Percentiles rank a stretch among this genome's conserved stretches.
These are phyloP conservation scores for Styela plicata DNA, from an alignment of 23 tunicate genomes.

Conservation along the genomic window DNA sequence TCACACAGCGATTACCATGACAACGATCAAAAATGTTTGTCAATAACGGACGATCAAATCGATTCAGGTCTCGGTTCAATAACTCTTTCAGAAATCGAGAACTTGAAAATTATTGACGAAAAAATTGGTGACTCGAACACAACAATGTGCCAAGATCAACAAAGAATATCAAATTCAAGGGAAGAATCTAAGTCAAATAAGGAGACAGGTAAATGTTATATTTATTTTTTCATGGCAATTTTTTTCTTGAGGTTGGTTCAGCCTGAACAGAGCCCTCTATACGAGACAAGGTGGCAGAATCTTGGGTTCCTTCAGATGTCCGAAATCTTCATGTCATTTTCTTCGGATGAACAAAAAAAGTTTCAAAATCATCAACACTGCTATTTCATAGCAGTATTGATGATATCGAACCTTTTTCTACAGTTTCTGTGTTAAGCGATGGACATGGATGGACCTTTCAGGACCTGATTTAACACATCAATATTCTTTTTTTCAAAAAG, in stretches of 20 bases:
- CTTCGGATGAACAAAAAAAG: no score
- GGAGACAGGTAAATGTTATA: background rate
- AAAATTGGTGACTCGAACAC: background rate
- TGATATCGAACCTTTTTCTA: no score
- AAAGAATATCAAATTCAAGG: background rate
- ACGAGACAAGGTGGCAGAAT: background rate
- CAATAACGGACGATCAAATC: conserved; percentile 7
- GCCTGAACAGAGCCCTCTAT: background rate
- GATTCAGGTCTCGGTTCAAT: conserved; percentile 23
- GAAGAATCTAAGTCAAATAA: no score
- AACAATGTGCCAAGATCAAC: background rate
- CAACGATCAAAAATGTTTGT: conserved; percentile 14
- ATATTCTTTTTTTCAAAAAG: no score
- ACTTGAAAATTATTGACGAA: conserved; percentile 7
- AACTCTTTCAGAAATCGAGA: conserved; percentile 10
- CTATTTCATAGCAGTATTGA: no score
- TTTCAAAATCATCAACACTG: no score
- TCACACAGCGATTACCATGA: conserved; percentile 5
- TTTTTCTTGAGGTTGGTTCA: background rate
- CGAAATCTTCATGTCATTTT: no score
- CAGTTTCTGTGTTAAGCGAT: no score
- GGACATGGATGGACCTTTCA: no score
- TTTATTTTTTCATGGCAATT: no score
- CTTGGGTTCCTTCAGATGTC: no score
- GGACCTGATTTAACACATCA: no score